These are phyloP conservation scores for Drymodes brunneopygia DNA, from an alignment of 2,113 vertebrate genomes.

Conservation along the genomic window DNA sequence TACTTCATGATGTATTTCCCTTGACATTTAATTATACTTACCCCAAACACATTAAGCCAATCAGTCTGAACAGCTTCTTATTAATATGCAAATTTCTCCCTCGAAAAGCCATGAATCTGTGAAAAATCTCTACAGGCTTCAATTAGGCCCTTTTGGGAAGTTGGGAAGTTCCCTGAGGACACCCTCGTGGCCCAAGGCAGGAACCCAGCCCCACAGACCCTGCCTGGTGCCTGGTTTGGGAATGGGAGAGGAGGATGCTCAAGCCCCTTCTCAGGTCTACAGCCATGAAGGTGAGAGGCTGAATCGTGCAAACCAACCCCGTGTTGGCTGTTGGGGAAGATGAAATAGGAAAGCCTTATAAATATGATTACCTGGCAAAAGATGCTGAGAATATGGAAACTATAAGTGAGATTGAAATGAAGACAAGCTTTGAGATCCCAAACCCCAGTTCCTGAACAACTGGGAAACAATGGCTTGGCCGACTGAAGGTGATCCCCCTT, in stretches of 20 bases:
- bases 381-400: no score
- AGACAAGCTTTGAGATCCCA: no score
- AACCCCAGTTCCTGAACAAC: no score
- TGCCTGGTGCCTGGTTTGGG: background rate
- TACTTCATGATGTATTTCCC: constrained; percentile 78
- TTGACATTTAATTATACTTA: constrained; percentile 82
- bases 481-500: no score
- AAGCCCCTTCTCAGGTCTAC: background rate
- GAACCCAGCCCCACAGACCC: background rate
- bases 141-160: constrained; percentile 69
- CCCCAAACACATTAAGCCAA: constrained; percentile 80
- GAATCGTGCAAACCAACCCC: background rate
- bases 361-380: no score
- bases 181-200: background rate
- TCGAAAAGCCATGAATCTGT: constrained; percentile 73
- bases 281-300: rapidly evolving
- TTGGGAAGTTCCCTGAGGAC: constrained; percentile 24
- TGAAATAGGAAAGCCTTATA: no score
- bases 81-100: constrained; percentile 86
- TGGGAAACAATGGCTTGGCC: no score
- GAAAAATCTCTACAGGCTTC: constrained; percentile 71
- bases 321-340: no score
- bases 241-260: background rate
- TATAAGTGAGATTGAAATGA: no score
- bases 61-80: constrained; percentile 81